Base-by-base conservation (phyloP, 2,797 vertebrate genomes). In the Paedocypris micromegethes region DNA sequence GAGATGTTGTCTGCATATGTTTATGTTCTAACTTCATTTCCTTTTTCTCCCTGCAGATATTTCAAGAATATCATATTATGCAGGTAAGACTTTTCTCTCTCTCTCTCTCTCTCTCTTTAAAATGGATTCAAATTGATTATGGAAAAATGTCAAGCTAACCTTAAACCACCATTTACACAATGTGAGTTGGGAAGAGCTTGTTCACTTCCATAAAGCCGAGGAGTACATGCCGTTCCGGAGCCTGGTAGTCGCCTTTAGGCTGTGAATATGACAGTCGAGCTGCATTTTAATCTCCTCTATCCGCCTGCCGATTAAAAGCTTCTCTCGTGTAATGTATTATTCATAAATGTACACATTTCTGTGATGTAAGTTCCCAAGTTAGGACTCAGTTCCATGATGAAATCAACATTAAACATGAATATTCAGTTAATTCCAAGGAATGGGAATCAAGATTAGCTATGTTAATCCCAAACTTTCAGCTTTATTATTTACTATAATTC, bases 41-140 rank as follows among this genome's bases (percentile, higher is more conserved):
- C 47, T 68, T 58, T 58, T 46, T 66, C 60, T 49, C 51, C 3
- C 65, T 67, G 3, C 68, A 79, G 78, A 77, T 77, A 75, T 77
- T 75, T 57, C 75, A 56, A 77, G 78, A 68, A 75, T 79, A 61
- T 79, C 78, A 52, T 79, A 79, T 74, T 79, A 75, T 67, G 68
- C 71, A 67, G 78, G 78, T 79, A 72, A 75, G 78, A 59, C 51
- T 64, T 4, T 23, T 9, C 4, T 48, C 8, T 58, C 41, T 9
- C 40, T 46, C 23, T 23, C 23, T 23, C 23, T 23, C 23, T 23
- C 23, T 23, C 23, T 23, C 23, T 23, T 23, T n/a, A 38, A 52
- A 59, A 47, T 58, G 38, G 41, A 51, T 64, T 54, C 40, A 57
- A 57, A 52, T 41, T 57, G n/a, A 59, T 50, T 40, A 6, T n/a